Conservation (phyloP, 2,113 vertebrate genomes). For the Marmota flaviventris region DNA sequence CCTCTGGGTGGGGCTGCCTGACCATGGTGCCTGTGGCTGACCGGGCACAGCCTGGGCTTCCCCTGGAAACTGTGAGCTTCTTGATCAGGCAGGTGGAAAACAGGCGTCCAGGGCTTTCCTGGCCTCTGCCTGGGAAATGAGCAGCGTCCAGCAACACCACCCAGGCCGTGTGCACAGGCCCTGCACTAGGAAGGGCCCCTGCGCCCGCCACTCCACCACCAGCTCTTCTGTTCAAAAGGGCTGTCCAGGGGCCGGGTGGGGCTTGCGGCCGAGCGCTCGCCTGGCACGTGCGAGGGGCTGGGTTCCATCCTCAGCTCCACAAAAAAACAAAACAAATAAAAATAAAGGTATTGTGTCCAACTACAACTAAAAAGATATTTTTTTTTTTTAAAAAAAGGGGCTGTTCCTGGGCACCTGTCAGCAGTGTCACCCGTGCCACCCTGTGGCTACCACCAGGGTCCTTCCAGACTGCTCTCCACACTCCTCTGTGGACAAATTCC, state of each 20-base stretch:
- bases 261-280: no score
- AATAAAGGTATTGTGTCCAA: no score
- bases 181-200: not conserved
- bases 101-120: not conserved
- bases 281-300: no score
- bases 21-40: no score
- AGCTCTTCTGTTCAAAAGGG: not conserved
- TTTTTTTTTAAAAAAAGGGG: no score
- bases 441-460: not conserved
- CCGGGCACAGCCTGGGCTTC: not conserved
- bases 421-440: not conserved
- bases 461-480: not conserved
- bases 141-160: not conserved
- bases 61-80: not conserved
- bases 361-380: no score
- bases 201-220: not conserved
- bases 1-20: no score
- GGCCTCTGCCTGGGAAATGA: not conserved
- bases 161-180: not conserved
- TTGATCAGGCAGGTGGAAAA: not conserved
- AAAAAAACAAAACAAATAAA: no score
- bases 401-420: not conserved
- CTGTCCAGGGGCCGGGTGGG: not conserved
- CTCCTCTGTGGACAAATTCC: not conserved
- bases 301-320: no score